Evolutionary conservation across 2,888 invertebrate species (phyloP).

Genomic region (Homarus gammarus): DNA sequence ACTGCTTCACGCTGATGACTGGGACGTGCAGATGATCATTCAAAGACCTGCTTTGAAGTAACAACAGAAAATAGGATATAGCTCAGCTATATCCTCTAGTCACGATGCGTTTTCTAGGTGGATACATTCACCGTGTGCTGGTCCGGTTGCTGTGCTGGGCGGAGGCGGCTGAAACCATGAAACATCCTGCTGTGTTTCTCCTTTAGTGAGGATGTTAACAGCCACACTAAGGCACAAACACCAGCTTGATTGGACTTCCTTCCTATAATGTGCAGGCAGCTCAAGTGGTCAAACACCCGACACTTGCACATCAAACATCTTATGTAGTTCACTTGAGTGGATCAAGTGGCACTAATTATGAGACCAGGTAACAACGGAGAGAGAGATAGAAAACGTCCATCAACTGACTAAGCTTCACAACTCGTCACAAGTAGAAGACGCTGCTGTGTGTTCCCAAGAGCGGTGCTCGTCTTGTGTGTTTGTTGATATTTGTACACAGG

Average conservation of each 20-base stretch:
- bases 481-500: conserved; percentile 47
- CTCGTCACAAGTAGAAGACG: not conserved
- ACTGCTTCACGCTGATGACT: conserved; percentile 29
- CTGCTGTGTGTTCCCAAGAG: conserved; percentile 1
- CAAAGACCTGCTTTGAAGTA: conserved; percentile 63
- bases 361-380: not conserved
- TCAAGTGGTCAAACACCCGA: not conserved
- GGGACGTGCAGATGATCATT: conserved; percentile 21
- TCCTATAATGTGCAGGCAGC: not conserved
- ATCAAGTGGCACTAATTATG: not conserved
- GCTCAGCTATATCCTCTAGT: conserved; percentile 31
- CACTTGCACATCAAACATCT: not conserved
- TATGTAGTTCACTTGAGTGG: not conserved
- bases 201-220: not conserved
- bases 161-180: not conserved
- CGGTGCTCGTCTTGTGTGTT: conserved; percentile 8
- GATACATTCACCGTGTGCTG: conserved; percentile 21
- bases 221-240: too few relatives aligned
- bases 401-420: not conserved
- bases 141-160: conserved; percentile 38
- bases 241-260: not conserved
- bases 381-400: not conserved
- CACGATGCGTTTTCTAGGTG: not conserved
- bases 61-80: conserved; percentile 13
- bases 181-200: not conserved